Evolutionary conservation across 2,888 invertebrate genomes (phyloP).

Genomic region (Eristalis arbustorum): DNA sequence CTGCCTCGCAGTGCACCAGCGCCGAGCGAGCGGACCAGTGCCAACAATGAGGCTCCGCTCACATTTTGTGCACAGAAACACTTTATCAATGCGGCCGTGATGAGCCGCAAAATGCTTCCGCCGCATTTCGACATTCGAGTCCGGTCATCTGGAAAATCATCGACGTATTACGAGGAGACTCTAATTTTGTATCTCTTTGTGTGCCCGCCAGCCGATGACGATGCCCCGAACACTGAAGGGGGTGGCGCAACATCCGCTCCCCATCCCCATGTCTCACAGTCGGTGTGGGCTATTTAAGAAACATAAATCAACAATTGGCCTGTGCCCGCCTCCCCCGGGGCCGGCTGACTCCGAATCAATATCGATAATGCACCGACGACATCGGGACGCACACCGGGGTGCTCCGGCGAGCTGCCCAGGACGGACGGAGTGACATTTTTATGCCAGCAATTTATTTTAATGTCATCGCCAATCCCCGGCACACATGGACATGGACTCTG

Average conservation of each 20-base stretch:
- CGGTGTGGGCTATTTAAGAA: slow-evolving; percentile 51
- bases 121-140: slow-evolving; percentile 59
- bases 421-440: slow-evolving; percentile 27
- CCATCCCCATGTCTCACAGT: background rate
- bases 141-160: slow-evolving; percentile 64
- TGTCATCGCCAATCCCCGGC: slow-evolving; percentile 43
- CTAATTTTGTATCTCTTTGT: slow-evolving; percentile 39
- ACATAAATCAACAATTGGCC: slow-evolving; percentile 51
- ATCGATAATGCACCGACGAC: slow-evolving; percentile 46
- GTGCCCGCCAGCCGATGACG: background rate
- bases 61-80: slow-evolving; percentile 34
- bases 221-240: background rate
- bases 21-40: background rate
- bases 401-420: background rate
- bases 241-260: background rate
- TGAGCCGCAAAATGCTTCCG: slow-evolving; percentile 65
- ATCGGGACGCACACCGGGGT: slow-evolving; percentile 30
- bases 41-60: slow-evolving; percentile 33
- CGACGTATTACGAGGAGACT: slow-evolving; percentile 52
- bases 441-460: slow-evolving; percentile 62
- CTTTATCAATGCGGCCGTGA: slow-evolving; percentile 57
- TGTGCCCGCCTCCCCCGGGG: background rate
- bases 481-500: background rate
- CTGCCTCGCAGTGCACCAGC: background rate
- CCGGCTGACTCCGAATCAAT: slow-evolving; percentile 30